Evolutionary conservation across 2,797 vertebrate species (phyloP), one percentile per base, ranked within the genome.

Genomic region (Heteromormyrus szaboi): DNA sequence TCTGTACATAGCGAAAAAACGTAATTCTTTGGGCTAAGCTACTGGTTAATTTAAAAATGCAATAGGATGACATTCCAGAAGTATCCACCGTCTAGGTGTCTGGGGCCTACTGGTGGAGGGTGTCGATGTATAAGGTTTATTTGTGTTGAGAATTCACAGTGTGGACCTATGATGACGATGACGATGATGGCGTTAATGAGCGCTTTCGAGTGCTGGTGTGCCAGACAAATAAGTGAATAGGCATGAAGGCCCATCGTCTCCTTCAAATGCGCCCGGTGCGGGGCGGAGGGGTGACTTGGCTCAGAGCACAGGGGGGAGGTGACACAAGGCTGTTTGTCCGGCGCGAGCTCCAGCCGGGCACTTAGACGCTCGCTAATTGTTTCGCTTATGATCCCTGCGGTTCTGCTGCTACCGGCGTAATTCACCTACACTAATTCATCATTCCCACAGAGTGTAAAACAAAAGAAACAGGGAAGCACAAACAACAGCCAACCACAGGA

Each of bases 341-440:
- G 53, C 2, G 41, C 22, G 25, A 65, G 46, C 56, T 86, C 83
- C 84, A 33, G 48, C 62, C 7, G 65, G 53, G 62, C n/a, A 68
- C 48, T 56, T 56, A 59, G 88, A 37, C 25, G 62, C 51, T 72
- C 79, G 17, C 88, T 89, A 86, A 89, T 89, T 89, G 88, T 79
- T 48, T 86, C 84, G 53, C 84, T 89, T 85, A 76, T 19, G 62
- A 86, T 89, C 62, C 84, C 62, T 22, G 59, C 22, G 62, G 48
- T 54, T 86, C n/a, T 25, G 25, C 88, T 41, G 88, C 19, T 25
- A 22, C 14, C 3, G 29, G 46, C 81, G 33, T 29, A 8, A 65
- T 72, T 72, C 85, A 89, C 51, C 56, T 85, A 41, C 62, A 46
- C 33, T 48, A 29, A 89, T 89, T 86, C 85, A 79, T 76, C 86